Evolutionary conservation across 2,113 vertebrate species (phyloP).

Genomic region (Varanus komodoensis): DNA sequence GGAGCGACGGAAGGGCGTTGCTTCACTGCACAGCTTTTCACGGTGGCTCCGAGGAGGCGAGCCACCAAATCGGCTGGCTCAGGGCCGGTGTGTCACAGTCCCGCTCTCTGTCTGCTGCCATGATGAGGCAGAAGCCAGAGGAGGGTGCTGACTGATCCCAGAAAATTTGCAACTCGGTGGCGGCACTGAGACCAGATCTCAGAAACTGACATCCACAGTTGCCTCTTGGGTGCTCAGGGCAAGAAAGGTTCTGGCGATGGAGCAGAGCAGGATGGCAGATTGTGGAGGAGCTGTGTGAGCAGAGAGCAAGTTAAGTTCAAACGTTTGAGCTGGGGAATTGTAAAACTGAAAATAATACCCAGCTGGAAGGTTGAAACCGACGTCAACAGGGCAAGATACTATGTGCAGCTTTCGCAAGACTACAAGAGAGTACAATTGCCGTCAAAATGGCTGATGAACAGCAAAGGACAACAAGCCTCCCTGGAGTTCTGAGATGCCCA

Average conservation of each 20-base stretch:
- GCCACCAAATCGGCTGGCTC: background rate
- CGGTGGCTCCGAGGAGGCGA: background rate
- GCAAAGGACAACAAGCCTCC: slow-evolving; percentile 81
- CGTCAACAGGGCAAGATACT: slow-evolving; percentile 51
- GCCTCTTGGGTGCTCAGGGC: slow-evolving; percentile 56
- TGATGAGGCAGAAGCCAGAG: slow-evolving; percentile 8
- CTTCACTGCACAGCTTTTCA: background rate
- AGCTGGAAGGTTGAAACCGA: slow-evolving; percentile 57
- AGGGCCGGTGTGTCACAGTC: background rate
- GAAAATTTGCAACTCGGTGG: slow-evolving; percentile 59
- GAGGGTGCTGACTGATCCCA: slow-evolving; percentile 62
- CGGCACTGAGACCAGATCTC: slow-evolving; percentile 59
- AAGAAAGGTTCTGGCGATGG: slow-evolving; percentile 58
- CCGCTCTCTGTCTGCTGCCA: background rate
- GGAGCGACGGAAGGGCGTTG: background rate
- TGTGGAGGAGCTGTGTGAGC: slow-evolving; percentile 27
- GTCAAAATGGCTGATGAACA: slow-evolving; percentile 68
- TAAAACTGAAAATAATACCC: slow-evolving; percentile 52
- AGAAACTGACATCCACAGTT: slow-evolving; percentile 60
- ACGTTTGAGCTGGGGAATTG: slow-evolving; percentile 24
- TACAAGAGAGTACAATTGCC: slow-evolving; percentile 57
- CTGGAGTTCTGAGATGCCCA: slow-evolving; percentile 70
- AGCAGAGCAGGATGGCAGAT: slow-evolving; percentile 53
- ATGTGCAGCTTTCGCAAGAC: slow-evolving; percentile 48
- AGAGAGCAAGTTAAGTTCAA: slow-evolving; percentile 1